A percentile compares a stretch with the other conserved stretches of the same genome.
phyloP scores from a whole-genome alignment of 2,888 invertebrate species.

The Zootermopsis nevadensis region DNA sequence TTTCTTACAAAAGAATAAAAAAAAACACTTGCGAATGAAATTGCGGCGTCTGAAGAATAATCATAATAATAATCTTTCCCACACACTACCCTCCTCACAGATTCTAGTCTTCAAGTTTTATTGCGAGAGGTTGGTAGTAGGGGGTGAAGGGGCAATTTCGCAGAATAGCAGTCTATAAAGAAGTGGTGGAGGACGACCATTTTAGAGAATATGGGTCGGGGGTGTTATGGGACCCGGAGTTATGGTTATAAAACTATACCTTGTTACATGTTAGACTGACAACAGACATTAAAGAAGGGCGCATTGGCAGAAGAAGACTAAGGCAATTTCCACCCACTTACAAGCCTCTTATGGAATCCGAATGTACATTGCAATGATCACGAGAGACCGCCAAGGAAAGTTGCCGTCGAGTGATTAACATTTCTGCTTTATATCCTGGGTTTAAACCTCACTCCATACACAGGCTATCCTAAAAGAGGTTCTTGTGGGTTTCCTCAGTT shows the following conservation, averaged over 20 bases:
- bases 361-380: too few relatives aligned
- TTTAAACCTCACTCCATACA: too few relatives aligned
- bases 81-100: slow-evolving; percentile 36
- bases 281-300: not conserved
- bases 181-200: slow-evolving; percentile 23
- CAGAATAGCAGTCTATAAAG: slow-evolving; percentile 43
- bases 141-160: slow-evolving; percentile 39
- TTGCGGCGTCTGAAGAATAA: slow-evolving; percentile 37
- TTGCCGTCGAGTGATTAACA: too few relatives aligned
- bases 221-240: not conserved
- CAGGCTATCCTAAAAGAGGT: too few relatives aligned
- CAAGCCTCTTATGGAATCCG: too few relatives aligned
- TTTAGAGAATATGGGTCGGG: slow-evolving; percentile 43
- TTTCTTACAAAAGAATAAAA: not conserved
- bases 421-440: too few relatives aligned
- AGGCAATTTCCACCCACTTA: too few relatives aligned
- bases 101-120: slow-evolving; percentile 43
- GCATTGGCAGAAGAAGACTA: too few relatives aligned
- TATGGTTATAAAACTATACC: slow-evolving; percentile 43
- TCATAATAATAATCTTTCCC: slow-evolving; percentile 38
- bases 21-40: slow-evolving; percentile 18
- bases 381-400: too few relatives aligned
- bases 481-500: too few relatives aligned
- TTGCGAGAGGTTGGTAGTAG: slow-evolving; percentile 11
- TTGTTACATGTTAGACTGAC: slow-evolving; percentile 31